These are phyloP conservation scores for Nematopogon swammerdamellus DNA, from an alignment of 2,888 invertebrate genomes.

Conservation along the genomic window DNA sequence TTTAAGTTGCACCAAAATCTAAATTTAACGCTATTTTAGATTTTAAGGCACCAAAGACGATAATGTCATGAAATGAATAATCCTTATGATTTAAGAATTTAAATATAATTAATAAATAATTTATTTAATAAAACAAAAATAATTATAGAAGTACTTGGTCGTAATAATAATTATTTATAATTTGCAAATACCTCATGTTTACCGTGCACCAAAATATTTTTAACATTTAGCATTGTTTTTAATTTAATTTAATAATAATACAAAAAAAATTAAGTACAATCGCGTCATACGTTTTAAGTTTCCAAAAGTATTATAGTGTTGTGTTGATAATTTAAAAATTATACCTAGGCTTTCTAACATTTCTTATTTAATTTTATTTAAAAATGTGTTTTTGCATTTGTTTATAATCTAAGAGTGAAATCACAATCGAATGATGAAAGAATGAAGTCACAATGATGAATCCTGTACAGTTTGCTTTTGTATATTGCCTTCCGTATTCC, in stretches of 20 bases:
- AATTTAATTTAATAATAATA: not conserved
- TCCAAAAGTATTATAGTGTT: not conserved
- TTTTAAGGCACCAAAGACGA: conserved; percentile 48
- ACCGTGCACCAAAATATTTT: conserved; percentile 47
- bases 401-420: too few species aligned
- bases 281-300: not conserved
- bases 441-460: too few species aligned
- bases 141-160: too few species aligned
- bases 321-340: not conserved
- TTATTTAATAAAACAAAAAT: conserved; percentile 6
- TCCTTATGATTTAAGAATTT: not conserved
- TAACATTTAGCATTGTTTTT: conserved; percentile 1
- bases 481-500: not conserved
- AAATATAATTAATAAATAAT: conserved; percentile 14
- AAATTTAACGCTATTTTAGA: conserved; percentile 27
- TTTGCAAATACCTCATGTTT: conserved; percentile 47
- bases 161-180: not conserved
- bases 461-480: too few species aligned
- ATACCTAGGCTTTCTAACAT: too few species aligned
- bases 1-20: conserved; percentile 18
- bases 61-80: conserved; percentile 46
- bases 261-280: not conserved
- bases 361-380: too few species aligned
- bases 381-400: too few species aligned
- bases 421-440: too few species aligned